These are phyloP conservation scores for Ictalurus punctatus DNA, from an alignment of 2,113 vertebrate genomes.

Conservation along the genomic window DNA sequence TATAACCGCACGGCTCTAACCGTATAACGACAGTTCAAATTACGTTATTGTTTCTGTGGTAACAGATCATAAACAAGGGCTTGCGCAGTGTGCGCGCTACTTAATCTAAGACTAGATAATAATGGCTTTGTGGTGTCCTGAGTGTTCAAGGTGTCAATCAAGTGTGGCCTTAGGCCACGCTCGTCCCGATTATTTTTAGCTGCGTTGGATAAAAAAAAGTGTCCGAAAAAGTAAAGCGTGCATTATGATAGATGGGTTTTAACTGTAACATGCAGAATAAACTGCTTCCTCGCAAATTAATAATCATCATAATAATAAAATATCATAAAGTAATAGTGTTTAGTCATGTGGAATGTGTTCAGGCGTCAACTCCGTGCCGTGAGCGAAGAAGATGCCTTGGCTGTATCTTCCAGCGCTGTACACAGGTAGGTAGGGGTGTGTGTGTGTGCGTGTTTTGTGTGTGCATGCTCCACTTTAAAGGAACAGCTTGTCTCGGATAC, in stretches of 20 bases:
- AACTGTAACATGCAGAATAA: too few relatives aligned
- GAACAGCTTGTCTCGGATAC: conserved; percentile 43
- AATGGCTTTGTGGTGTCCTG: neutral
- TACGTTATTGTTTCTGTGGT: too few relatives aligned
- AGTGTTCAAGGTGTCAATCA: neutral
- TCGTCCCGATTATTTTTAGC: too few relatives aligned
- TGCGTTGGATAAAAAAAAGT: neutral
- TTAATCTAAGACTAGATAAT: too few relatives aligned
- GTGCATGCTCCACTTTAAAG: neutral
- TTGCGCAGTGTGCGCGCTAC: too few relatives aligned
- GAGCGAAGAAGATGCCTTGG: neutral
- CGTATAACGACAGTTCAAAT: too few relatives aligned
- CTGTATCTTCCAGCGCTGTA: neutral
- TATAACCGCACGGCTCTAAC: too few relatives aligned
- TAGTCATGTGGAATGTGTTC: neutral
- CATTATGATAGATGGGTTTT: neutral
- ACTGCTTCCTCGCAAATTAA: too few relatives aligned
- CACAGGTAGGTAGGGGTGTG: neutral
- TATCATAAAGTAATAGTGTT: neutral
- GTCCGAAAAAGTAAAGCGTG: neutral
- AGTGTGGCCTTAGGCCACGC: neutral
- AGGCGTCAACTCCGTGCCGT: neutral
- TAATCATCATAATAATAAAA: too few relatives aligned
- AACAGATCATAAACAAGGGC: too few relatives aligned
- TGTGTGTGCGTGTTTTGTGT: conserved; percentile 19